These are phyloP conservation scores for Nannoperca australis DNA, from an alignment of 2,797 vertebrate genomes.

Conservation along the genomic window DNA sequence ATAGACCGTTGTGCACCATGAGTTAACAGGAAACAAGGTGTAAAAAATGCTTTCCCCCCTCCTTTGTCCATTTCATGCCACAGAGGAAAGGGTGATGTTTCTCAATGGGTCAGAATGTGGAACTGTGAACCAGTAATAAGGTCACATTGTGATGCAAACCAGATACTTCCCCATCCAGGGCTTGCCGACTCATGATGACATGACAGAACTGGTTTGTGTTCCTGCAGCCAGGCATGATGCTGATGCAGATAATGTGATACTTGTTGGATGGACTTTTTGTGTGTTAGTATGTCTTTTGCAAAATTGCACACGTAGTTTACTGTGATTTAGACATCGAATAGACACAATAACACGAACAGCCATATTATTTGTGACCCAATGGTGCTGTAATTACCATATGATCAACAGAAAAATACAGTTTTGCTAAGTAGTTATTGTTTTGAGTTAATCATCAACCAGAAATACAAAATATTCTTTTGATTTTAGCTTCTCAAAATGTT, in stretches of 20 bases:
- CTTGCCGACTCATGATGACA: conserved; percentile 81
- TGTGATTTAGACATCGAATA: background rate
- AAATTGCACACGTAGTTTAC: too few relatives aligned
- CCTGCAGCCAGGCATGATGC: conserved; percentile 9
- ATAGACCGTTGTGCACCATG: background rate
- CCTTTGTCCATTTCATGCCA: background rate
- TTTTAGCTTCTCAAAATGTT: background rate
- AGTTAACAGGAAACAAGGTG: background rate
- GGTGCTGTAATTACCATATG: background rate
- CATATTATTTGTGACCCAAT: background rate
- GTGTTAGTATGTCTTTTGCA: background rate
- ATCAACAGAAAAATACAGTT: background rate
- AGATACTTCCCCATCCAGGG: conserved; percentile 46
- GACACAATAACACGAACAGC: background rate
- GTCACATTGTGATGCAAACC: conserved; percentile 50
- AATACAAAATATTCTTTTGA: background rate
- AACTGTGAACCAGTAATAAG: conserved; percentile 46
- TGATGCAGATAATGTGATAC: background rate
- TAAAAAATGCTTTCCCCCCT: conserved; percentile 26
- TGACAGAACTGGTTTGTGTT: conserved; percentile 67
- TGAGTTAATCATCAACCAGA: background rate
- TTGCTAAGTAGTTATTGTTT: background rate
- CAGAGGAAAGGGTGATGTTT: conserved; percentile 19
- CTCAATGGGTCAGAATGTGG: conserved; percentile 54
- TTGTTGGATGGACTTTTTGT: too few relatives aligned